Base-by-base conservation (phyloP, 1,140 invertebrate species). In the Asbolus verrucosus region DNA sequence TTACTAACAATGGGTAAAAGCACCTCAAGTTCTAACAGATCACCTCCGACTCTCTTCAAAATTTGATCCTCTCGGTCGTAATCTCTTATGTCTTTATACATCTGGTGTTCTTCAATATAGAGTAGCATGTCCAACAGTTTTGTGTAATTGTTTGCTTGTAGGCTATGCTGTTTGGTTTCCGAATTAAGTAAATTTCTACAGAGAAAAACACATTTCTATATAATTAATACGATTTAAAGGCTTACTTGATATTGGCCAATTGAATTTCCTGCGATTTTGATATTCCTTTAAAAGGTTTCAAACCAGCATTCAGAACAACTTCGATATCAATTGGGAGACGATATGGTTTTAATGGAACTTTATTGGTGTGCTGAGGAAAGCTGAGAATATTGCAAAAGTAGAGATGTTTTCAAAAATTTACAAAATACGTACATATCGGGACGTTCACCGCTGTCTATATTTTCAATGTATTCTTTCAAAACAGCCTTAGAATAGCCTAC, bases 21-120 rank as follows among this genome's bases (percentile, higher is more conserved):
- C 81, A 11, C 87, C 86, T 65, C 78, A 81, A 6, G 76, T 82
- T 65, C 82, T 82, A 67, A 95, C 83, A 66, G 84, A 82, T 16
- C 86, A 87, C 72, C 86, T 85, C 38, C 85, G 6, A 63, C 6
- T 0, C 16, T 14, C 6, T 30, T 70, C 24, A 73, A 36, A 43
- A 38, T 31, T 16, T 36, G 46, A 85, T 54, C 46, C 9, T 54
- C 21, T 13, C 46, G 19, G 78, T 92, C 88, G 79, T 89, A 94
- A 67, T 85, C 84, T 69, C 87, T 85, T 60, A 94, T 87, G 63
- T 86, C 82, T 16, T 90, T 79, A 16, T 84, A 86, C 71, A 85
- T 82, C 75, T 86, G 84, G 54, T 90, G 85, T 84, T 95, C 92
- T 81, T 95, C 93, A 21, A 95, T 81, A 78, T 90, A 88, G 0